A percentile compares a stretch with the other conserved stretches of the same genome.
phyloP scores from a whole-genome alignment of 2,888 invertebrate species.

The Emmelina monodactyla region DNA sequence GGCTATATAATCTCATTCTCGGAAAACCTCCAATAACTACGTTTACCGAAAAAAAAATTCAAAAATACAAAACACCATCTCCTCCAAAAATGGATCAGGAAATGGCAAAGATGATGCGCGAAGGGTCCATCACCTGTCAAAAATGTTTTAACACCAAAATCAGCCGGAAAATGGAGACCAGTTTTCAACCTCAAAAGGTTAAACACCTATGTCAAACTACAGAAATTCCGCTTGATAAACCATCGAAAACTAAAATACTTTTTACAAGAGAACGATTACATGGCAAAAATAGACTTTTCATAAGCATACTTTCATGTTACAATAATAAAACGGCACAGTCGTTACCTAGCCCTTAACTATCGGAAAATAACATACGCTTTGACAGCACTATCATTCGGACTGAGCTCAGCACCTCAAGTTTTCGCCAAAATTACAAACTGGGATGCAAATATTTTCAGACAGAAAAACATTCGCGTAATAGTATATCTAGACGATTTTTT shows the following conservation, averaged over 20 bases:
- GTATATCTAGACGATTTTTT: conserved; percentile 17
- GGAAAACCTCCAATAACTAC: conserved; percentile 2
- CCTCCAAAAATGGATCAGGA: conserved; percentile 2
- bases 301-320: conserved; percentile 10
- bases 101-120: background rate
- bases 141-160: conserved; percentile 1
- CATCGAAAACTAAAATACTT: background rate
- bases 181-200: conserved; percentile 2
- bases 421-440: conserved; percentile 14
- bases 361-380: background rate
- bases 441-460: conserved; percentile 9
- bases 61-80: conserved; percentile 1
- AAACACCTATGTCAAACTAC: conserved; percentile 1
- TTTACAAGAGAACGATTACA: conserved; percentile 2
- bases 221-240: conserved; percentile 4
- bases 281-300: conserved; percentile 7
- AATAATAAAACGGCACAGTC: conserved; percentile 4
- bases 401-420: conserved; percentile 11
- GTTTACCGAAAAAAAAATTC: background rate
- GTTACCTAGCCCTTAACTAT: conserved; percentile 4
- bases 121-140: conserved; percentile 1
- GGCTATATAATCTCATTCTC: conserved; percentile 6
- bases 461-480: conserved; percentile 10
- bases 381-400: conserved; percentile 13
- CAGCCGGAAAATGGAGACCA: conserved; percentile 1